Conservation (phyloP, 2,888 invertebrate species). For the Folsomia manolachei region DNA sequence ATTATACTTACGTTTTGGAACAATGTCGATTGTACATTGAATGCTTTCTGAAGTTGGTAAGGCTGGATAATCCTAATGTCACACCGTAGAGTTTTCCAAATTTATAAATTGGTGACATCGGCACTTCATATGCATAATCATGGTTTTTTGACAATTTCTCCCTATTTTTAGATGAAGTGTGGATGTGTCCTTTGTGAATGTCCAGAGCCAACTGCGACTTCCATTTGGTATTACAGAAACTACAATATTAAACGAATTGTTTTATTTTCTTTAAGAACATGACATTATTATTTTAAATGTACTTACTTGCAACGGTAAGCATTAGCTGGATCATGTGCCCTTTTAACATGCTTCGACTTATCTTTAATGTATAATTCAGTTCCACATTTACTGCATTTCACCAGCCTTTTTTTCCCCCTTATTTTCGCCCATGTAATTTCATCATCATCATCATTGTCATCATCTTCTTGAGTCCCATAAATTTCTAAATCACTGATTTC, state of each 20-base stretch:
- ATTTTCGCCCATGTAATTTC: neutral
- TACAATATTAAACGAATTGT: too few relatives aligned
- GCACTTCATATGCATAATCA: neutral
- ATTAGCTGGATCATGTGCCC: neutral
- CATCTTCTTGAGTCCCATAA: constrained; percentile 50
- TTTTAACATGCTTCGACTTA: neutral
- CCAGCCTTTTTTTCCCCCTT: neutral
- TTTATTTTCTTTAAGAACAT: too few relatives aligned
- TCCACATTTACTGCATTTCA: neutral
- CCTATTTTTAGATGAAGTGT: neutral
- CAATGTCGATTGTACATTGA: neutral
- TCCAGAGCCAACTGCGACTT: neutral
- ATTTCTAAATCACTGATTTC: neutral
- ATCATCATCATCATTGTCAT: neutral
- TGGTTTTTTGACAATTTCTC: neutral
- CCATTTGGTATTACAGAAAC: neutral
- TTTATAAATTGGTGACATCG: neutral
- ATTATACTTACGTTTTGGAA: neutral
- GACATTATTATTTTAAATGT: too few relatives aligned
- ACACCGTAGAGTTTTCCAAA: neutral
- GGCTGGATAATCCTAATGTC: neutral
- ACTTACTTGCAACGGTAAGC: neutral
- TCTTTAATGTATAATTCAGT: neutral
- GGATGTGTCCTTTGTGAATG: neutral
- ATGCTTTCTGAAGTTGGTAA: too few relatives aligned